Base-by-base conservation (phyloP, 2,888 invertebrate genomes). In the Leptodirus hochenwartii region DNA sequence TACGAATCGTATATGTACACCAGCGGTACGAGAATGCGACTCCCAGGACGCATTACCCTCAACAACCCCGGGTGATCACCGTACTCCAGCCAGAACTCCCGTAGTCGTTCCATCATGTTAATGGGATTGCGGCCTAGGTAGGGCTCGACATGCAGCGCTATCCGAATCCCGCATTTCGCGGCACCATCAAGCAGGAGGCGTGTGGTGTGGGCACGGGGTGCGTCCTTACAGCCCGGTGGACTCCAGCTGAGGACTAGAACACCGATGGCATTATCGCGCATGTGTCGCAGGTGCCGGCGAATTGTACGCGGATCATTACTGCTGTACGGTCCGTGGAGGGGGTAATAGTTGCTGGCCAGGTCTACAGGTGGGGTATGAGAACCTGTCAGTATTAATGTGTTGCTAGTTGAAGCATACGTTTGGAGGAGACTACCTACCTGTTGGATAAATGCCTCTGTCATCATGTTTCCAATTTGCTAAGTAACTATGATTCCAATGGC, bases 1-100 rank as follows among this genome's bases (percentile, higher is more conserved):
- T 69, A 70, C 0, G 69, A 69, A 44, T 70, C 69, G 43, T 70
- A 69, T 16, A 71, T 56, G 44, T 70, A 71, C 40, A 64, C 58
- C 3, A 71, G 53, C 5, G 70, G 69, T 5, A 61, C 40, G 20
- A 50, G 38, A 16, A 47, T 47, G 4, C 32, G 22, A 9, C 39
- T 33, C 5, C 41, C 35, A 1, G 43, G 42, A 34, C 43, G 51
- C 33, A 58, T 53, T 31, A 58, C 48, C 34, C 56, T 53, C 40
- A 64, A 67, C 22, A 69, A 55, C 2, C 67, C 66, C 12, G 64
- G 58, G 46, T 70, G 67, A 5, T 51, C 48, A 6, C 60, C 58
- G 40, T 64, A 67, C 22, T 49, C 56, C 33, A 55, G 54, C 33
- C 53, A 52, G 34, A 60, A 50, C 30, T 54, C 49, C 36, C 50